Evolutionary conservation across 2,888 invertebrate genomes (phyloP).

Genomic region (Pedicia rivosa): DNA sequence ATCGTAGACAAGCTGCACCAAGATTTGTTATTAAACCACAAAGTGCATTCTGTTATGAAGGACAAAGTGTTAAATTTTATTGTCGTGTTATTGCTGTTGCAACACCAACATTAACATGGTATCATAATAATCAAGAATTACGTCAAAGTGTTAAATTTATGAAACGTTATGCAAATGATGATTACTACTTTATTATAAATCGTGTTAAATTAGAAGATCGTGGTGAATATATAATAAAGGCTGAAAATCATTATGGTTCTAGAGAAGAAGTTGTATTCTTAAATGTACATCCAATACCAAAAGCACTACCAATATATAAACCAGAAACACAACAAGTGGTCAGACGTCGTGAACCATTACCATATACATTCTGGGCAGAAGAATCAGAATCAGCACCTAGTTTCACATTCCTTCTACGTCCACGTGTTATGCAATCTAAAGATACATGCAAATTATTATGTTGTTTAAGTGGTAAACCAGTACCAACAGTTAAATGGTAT

Average conservation of each 20-base stretch:
- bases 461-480: constrained; percentile 88
- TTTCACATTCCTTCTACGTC: constrained; percentile 96
- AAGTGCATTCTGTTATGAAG: constrained; percentile 91
- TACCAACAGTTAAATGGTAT: constrained; percentile 82
- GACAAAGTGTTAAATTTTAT: constrained; percentile 93
- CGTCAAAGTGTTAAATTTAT: constrained; percentile 97
- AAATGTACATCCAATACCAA: constrained; percentile 67
- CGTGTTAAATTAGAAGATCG: constrained; percentile 88
- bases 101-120: constrained; percentile 91
- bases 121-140: constrained; percentile 79
- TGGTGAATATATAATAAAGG: constrained; percentile 92
- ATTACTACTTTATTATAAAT: constrained; percentile 96
- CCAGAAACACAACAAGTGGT: constrained; percentile 52
- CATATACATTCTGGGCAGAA: constrained; percentile 84
- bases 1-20: constrained; percentile 94
- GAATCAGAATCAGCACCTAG: constrained; percentile 84
- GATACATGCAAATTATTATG: constrained; percentile 96
- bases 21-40: constrained; percentile 95
- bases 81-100: constrained; percentile 93
- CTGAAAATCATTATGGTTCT: constrained; percentile 92
- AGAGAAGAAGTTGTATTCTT: constrained; percentile 93
- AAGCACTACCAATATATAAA: constrained; percentile 31
- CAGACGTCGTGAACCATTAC: constrained; percentile 67
- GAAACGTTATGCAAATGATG: constrained; percentile 93
- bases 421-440: constrained; percentile 92